Base-by-base conservation (phyloP, 2,113 vertebrate genomes). In the Campylomormyrus numenius region DNA sequence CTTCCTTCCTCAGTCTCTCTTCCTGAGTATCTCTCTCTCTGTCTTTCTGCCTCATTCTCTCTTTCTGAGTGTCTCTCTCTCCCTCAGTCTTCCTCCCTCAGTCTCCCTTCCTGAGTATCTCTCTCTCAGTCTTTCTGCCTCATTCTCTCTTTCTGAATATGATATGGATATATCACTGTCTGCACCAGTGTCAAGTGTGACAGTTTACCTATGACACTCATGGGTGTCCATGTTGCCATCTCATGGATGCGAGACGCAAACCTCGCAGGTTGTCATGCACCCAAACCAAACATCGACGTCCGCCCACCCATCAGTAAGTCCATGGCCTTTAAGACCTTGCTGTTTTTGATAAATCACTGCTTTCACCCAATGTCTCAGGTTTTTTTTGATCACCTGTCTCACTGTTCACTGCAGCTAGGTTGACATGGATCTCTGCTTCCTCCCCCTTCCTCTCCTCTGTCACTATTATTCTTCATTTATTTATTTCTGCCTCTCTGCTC, bases 41-140 rank as follows among this genome's bases (percentile, higher is more conserved):
- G 35, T 84, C 80, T 84, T 92, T 91, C 84, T 88, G 89, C 84
- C 77, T 85, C 4, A 0, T 80, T 56, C 46, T 53, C 58, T 8
- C 66, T 88, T 50, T 17, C 89, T 49, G 66, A 89, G 2, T 87
- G 15, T 56, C 2, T 52, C 49, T 52, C 49, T 42, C 39, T 42
- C 39, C 39, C 39, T 42, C 3, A 0, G 91, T 91, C 85, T 89
- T n/a, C 6, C 21, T 62, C 5, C 7, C 21, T 8, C 24, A 62
- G 6, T 62, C 21, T 62, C 21, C 9, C 24, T 62, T 62, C 6
- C 56, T 15, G 48, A 49, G 11, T 49, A 88, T 50, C 58, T 90
- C 86, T 48, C 42, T 35, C 88, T 39, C 90, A 24, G 88, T 39
- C 90, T 50, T 48, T 35, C 15, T 35, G 7, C 86, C 85, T 45